These are phyloP conservation scores for Notodonta ziczac DNA, from an alignment of 2,888 invertebrate species.

Conservation along the genomic window DNA sequence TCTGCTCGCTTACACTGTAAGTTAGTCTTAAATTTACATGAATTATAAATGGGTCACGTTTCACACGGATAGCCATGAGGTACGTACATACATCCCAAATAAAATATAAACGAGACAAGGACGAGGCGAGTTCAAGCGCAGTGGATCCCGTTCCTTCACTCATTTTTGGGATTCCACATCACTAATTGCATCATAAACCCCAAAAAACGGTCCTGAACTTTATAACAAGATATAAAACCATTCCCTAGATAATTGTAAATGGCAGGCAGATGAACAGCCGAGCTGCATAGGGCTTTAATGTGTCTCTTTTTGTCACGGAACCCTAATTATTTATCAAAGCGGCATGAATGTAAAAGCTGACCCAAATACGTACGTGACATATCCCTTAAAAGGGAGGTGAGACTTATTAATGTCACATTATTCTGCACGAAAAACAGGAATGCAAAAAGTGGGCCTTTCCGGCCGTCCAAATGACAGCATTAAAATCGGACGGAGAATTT, in stretches of 20 bases:
- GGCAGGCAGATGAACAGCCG: constrained; percentile 34
- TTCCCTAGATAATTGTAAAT: constrained; percentile 29
- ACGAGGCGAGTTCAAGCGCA: constrained; percentile 20
- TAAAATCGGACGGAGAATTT: constrained; percentile 57
- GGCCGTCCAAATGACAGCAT: constrained; percentile 69
- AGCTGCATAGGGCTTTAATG: constrained; percentile 35
- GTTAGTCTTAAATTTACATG: constrained; percentile 41
- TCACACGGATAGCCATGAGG: constrained; percentile 34
- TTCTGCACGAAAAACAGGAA: constrained; percentile 60
- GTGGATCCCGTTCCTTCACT: constrained; percentile 17
- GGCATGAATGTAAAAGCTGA: constrained; percentile 51
- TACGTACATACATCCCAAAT: constrained; percentile 41
- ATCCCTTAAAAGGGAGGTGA: constrained; percentile 59
- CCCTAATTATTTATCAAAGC: constrained; percentile 54
- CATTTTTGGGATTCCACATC: constrained; percentile 21
- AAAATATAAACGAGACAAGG: constrained; percentile 45
- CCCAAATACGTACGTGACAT: constrained; percentile 64
- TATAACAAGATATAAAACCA: constrained; percentile 23
- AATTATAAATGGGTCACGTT: constrained; percentile 47
- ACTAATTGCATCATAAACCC: constrained; percentile 26
- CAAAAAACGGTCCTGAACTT: constrained; percentile 17
- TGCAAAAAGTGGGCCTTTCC: constrained; percentile 68
- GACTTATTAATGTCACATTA: constrained; percentile 75
- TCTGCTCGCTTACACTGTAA: constrained; percentile 15
- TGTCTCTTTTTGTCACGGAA: constrained; percentile 36